phyloP scores from a whole-genome alignment of 2,113 vertebrate genomes.

The Sprattus sprattus region DNA sequence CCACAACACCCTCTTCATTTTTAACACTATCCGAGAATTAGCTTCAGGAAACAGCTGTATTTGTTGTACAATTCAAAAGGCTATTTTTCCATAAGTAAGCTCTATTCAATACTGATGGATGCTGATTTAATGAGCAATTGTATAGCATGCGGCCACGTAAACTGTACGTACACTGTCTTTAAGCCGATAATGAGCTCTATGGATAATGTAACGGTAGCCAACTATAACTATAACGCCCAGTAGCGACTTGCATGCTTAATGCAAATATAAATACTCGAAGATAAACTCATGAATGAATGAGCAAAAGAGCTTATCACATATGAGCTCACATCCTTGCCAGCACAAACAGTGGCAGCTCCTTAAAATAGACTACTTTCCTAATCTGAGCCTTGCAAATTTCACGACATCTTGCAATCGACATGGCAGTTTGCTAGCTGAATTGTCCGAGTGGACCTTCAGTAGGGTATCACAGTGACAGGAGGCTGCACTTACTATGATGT shows the following conservation, averaged over 20 bases:
- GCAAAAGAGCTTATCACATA: background rate
- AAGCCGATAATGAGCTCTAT: conserved; percentile 66
- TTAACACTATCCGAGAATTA: background rate
- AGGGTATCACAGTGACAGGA: background rate
- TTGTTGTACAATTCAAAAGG: background rate
- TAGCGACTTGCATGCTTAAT: background rate
- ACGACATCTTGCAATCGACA: background rate
- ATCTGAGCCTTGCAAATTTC: background rate
- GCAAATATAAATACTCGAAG: background rate
- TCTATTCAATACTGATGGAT: too few relatives aligned
- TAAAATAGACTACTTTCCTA: background rate
- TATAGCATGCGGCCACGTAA: conserved; percentile 9
- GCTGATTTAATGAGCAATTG: background rate
- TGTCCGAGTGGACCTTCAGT: background rate
- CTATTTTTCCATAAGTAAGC: background rate
- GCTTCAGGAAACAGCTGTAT: background rate
- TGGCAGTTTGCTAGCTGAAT: background rate
- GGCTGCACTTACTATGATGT: background rate
- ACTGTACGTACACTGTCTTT: conserved; percentile 40
- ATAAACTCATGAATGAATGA: background rate
- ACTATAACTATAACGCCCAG: background rate
- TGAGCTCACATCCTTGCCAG: background rate
- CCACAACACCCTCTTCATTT: background rate
- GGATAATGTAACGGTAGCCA: background rate
- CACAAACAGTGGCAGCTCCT: background rate